Base-by-base conservation (phyloP, 2,113 vertebrate genomes). In the Platysternon megacephalum region DNA sequence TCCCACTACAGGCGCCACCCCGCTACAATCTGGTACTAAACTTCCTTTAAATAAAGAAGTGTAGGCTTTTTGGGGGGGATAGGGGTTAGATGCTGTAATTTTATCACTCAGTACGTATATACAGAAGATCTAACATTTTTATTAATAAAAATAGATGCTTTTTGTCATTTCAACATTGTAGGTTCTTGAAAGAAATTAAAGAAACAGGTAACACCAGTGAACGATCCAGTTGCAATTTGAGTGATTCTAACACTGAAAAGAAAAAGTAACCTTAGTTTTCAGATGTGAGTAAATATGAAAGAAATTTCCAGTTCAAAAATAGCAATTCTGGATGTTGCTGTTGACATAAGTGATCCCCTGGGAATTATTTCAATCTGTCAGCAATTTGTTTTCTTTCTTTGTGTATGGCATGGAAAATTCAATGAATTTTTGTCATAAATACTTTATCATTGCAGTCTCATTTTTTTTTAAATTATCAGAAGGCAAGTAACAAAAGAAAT, bases 351-450 rank as follows among this genome's bases (percentile, higher is more conserved):
- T 88, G 95, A 97, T 95, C 95, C 90, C 83, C 74, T 68, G 93
- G 95, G 97, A 98, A 98, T 97, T 95, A 97, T 96, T 98, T 96
- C 97, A 97, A 93, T 97, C 95, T 97, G 91, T 94, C 92, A 93
- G 91, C 93, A 96, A 97, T 97, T 97, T 97, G 61, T 96, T 94
- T 90, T 94, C 90, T 86, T 95, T 90, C 92, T 96, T 94, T 96
- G 88, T 68, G 5, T 89, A 93, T 82, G 85, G 35, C 29, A n/a
- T 93, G 85, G 97, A 96, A 96, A 92, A 95, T 82, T 81, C 88
- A 84, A 89, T 82, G 16, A 0, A 55, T 91, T 96, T 78, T 92
- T 72, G 24, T 79, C 84, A 91, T 53, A 89, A 94, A 90, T 80
- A 87, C 76, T 42, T 93, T 82, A 55, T 78, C 86, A 89, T 58